Evolutionary conservation across 2,888 invertebrate species (phyloP).

Genomic region (Trypoxylon attenuatum): DNA sequence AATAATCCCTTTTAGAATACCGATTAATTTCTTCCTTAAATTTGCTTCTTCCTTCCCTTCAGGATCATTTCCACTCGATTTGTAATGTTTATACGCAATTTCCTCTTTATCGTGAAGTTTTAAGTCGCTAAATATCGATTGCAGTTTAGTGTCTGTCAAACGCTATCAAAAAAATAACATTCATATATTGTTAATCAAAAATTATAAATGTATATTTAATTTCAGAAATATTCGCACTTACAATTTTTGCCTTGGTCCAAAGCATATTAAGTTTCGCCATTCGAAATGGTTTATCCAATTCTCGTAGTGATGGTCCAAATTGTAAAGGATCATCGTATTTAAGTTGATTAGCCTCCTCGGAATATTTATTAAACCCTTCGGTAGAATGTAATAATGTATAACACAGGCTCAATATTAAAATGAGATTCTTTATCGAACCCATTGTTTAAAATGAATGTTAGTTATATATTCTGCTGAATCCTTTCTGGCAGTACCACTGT

Average conservation of each 20-base stretch:
- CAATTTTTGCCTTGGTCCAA: constrained; percentile 93
- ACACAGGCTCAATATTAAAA: constrained; percentile 21
- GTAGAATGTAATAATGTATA: constrained; percentile 16
- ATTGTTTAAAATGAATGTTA: too few relatives aligned
- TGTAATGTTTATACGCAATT: constrained; percentile 86
- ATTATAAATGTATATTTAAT: not conserved
- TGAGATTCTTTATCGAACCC: not conserved
- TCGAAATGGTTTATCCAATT: constrained; percentile 88
- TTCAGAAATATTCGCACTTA: constrained; percentile 73
- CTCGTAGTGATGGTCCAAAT: constrained; percentile 77
- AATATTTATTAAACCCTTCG: constrained; percentile 79
- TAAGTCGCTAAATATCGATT: constrained; percentile 90
- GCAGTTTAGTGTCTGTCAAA: constrained; percentile 87
- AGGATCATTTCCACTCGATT: constrained; percentile 89
- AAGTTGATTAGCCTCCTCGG: constrained; percentile 77
- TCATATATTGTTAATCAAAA: not conserved
- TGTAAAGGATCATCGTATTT: constrained; percentile 69
- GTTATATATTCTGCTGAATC: too few relatives aligned
- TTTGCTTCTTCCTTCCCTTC: constrained; percentile 90
- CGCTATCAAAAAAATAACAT: constrained; percentile 77
- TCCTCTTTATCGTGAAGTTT: constrained; percentile 96
- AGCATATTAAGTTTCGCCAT: constrained; percentile 93
- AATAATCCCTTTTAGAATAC: constrained; percentile 72
- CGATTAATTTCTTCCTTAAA: constrained; percentile 85
- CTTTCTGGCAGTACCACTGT: too few relatives aligned